Percentiles rank a stretch among this genome's conserved stretches.
These are phyloP conservation scores for Embiotoca jacksoni DNA, from an alignment of 2,113 vertebrate genomes.

Conservation along the genomic window DNA sequence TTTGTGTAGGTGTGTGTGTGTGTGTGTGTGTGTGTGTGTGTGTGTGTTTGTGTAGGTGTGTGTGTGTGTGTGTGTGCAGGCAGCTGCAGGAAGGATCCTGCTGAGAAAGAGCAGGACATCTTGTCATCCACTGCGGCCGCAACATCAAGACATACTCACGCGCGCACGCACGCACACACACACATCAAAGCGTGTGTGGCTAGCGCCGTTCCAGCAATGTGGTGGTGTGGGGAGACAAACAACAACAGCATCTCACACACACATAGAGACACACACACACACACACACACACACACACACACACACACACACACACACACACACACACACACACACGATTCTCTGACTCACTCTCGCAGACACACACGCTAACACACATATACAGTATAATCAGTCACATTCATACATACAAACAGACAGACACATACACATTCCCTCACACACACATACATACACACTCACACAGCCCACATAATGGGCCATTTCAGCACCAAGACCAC, in stretches of 20 bases:
- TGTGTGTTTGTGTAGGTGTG: conserved; percentile 1
- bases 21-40: conserved; percentile 21
- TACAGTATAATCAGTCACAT: conserved; percentile 67
- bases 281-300: conserved; percentile 41
- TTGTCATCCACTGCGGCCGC: conserved; percentile 73
- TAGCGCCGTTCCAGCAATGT: conserved; percentile 53
- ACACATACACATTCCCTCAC: conserved; percentile 35
- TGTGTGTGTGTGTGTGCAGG: conserved; percentile 35
- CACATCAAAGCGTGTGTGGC: conserved; percentile 79
- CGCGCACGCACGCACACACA: conserved; percentile 11
- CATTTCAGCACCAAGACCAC: conserved; percentile 81
- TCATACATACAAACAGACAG: conserved; percentile 58
- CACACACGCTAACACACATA: conserved; percentile 55
- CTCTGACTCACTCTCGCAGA: conserved; percentile 48
- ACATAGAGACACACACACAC: conserved; percentile 1
- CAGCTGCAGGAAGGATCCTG: conserved; percentile 79
- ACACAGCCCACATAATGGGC: conserved; percentile 75
- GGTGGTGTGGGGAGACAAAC: conserved; percentile 73
- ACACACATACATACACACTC: conserved; percentile 53
- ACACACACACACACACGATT: conserved; percentile 39
- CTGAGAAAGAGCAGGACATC: conserved; percentile 82
- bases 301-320: conserved; percentile 17
- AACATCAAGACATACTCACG: conserved; percentile 68
- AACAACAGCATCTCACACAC: conserved; percentile 60
- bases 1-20: conserved; percentile 32